These are phyloP conservation scores for Corynorhinus townsendii DNA, from an alignment of 2,113 vertebrate genomes.

Conservation along the genomic window DNA sequence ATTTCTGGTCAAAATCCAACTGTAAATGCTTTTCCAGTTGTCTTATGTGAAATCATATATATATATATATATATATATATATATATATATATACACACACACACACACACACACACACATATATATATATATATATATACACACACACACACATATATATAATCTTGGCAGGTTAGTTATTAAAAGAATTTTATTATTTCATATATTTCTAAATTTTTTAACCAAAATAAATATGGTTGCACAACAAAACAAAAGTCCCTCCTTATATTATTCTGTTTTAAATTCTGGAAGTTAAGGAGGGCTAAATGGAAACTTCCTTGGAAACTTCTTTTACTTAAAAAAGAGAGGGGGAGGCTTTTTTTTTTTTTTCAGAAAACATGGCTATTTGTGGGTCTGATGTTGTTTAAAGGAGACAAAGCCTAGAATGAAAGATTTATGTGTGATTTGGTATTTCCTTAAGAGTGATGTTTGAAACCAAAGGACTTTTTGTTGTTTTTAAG, in stretches of 20 bases:
- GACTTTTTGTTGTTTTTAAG: background rate
- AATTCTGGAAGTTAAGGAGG: background rate
- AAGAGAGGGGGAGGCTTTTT: background rate
- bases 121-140: background rate
- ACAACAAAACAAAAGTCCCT: background rate
- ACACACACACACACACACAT: too few relatives aligned
- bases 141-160: too few relatives aligned
- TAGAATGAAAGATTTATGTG: constrained; percentile 38
- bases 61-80: background rate
- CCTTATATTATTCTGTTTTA: background rate
- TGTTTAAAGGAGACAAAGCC: constrained; percentile 30
- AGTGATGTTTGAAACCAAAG: background rate
- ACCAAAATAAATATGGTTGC: background rate
- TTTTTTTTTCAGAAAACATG: background rate
- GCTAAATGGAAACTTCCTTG: background rate
- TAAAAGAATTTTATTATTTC: constrained; percentile 2
- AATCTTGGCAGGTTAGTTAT: background rate
- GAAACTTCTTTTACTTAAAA: constrained; percentile 21
- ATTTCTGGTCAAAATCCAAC: constrained; percentile 26
- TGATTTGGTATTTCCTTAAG: constrained; percentile 48
- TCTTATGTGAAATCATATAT: background rate
- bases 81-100: background rate
- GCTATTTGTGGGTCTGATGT: constrained; percentile 22
- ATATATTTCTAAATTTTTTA: background rate
- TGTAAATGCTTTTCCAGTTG: background rate